Evolutionary conservation across 2,113 vertebrate species (phyloP).

Genomic region (Malurus melanocephalus): DNA sequence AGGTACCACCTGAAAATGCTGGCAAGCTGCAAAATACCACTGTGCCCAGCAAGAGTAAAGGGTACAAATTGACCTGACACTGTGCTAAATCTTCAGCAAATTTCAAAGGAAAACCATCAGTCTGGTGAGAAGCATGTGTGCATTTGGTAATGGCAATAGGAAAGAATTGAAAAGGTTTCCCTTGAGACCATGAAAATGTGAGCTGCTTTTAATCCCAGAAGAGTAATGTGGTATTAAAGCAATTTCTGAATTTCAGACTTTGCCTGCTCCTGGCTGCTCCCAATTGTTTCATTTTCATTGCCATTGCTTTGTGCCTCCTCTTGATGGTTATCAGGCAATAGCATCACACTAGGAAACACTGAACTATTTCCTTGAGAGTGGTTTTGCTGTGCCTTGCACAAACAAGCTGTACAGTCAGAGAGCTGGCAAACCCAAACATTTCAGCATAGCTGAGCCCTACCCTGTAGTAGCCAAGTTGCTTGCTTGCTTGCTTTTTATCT

Average conservation of each 20-base stretch:
- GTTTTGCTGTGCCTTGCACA: constrained; percentile 37
- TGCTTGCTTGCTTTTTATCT: neutral
- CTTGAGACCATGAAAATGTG: neutral
- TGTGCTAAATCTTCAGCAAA: neutral
- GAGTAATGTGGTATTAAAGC: neutral
- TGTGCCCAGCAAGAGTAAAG: neutral
- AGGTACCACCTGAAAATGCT: neutral
- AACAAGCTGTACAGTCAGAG: constrained; percentile 21
- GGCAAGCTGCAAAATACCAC: neutral
- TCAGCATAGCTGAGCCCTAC: neutral
- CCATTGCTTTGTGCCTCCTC: neutral
- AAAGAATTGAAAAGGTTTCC: neutral
- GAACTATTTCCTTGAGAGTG: neutral
- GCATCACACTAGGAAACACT: neutral
- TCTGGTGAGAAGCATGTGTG: neutral
- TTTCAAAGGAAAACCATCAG: neutral
- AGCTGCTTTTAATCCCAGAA: neutral
- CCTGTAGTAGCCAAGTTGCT: neutral
- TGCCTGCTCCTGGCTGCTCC: neutral
- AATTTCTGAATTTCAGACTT: neutral
- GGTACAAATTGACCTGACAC: neutral
- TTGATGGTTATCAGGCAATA: neutral
- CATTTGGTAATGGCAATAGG: neutral
- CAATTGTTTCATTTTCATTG: neutral
- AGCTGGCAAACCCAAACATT: constrained; percentile 17